phyloP scores from a whole-genome alignment of 2,888 invertebrate species.

The Pheosia tremula region DNA sequence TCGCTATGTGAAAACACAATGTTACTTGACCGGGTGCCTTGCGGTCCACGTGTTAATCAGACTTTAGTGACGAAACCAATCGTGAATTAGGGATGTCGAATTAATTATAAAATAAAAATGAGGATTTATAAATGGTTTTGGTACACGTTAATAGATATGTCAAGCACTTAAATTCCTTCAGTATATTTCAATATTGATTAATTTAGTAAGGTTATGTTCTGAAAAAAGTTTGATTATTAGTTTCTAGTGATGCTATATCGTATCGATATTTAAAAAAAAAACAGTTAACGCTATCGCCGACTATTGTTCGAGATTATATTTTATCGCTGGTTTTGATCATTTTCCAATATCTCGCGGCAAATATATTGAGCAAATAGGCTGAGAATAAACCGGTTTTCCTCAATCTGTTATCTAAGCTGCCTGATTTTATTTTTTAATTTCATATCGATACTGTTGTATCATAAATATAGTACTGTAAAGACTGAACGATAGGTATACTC shows the following conservation, averaged over 20 bases:
- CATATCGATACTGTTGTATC: neutral
- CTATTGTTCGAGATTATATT: neutral
- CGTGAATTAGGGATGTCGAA: slow-evolving; percentile 40
- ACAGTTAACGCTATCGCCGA: neutral
- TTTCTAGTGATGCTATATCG: no score
- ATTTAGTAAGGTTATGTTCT: slow-evolving; percentile 19
- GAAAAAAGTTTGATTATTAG: no score
- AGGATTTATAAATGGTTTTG: slow-evolving; percentile 31
- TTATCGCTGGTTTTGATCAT: slow-evolving; percentile 5
- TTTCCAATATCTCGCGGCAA: slow-evolving; percentile 7
- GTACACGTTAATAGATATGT: slow-evolving; percentile 16
- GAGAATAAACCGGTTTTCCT: slow-evolving; percentile 5
- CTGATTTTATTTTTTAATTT: neutral
- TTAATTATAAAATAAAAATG: slow-evolving; percentile 39
- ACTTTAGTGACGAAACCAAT: slow-evolving; percentile 35
- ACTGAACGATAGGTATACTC: no score
- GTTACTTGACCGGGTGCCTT: slow-evolving; percentile 24
- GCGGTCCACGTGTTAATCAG: slow-evolving; percentile 35
- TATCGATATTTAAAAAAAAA: no score
- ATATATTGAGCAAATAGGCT: neutral
- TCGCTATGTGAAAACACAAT: slow-evolving; percentile 9
- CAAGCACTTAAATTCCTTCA: slow-evolving; percentile 29
- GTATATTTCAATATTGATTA: slow-evolving; percentile 33
- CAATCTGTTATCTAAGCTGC: neutral
- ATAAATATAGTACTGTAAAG: neutral